Evolutionary conservation across 2,113 vertebrate species (phyloP), one percentile per base, ranked within the genome.

Genomic region (Coptodon rendalli): DNA sequence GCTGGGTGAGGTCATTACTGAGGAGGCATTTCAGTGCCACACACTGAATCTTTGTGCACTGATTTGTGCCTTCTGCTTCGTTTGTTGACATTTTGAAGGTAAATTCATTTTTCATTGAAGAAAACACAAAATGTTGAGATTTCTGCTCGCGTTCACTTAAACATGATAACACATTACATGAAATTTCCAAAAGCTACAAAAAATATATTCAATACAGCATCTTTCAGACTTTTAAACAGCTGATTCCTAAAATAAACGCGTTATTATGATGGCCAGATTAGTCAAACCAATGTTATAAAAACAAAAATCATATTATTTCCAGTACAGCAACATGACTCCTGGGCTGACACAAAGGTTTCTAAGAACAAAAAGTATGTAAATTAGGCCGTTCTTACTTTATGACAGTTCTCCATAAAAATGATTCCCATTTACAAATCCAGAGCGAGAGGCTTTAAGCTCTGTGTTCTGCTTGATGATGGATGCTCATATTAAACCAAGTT

Each of bases 261-360:
- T 68, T 24, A 43, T 40, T 0, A 43, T 22, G 9, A 66, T 5
- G 10, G 31, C 31, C 8, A 22, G 19, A 68, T 8, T 68, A 68
- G 63, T 68, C 63, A 38, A 7, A 66, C 4, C 19, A 43, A 16
- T 1, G 22, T 0, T 27, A 24, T 43, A 38, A 43, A 71, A 10
- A 27, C 8, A 27, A 27, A 6, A 73, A 73, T 45, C 38, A 27
- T 27, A 7, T 13, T 38, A 22, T 12, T 38, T 66, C 6, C 1
- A 38, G 61, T 13, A 38, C 13, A 2, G 1, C 4, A 0, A 12
- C 61, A 0, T 7, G 34, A 66, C 6, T 63, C 0, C 9, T n/a
- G 1, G 6, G 0, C 61, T 36, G 17, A 40, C n/a, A 16, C n/a
- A 71, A 14, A 9, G 63, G 63, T 24, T 71, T 40, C 61, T 38